Base-by-base conservation (phyloP, 2,113 vertebrate species). In the Rutilus rutilus region DNA sequence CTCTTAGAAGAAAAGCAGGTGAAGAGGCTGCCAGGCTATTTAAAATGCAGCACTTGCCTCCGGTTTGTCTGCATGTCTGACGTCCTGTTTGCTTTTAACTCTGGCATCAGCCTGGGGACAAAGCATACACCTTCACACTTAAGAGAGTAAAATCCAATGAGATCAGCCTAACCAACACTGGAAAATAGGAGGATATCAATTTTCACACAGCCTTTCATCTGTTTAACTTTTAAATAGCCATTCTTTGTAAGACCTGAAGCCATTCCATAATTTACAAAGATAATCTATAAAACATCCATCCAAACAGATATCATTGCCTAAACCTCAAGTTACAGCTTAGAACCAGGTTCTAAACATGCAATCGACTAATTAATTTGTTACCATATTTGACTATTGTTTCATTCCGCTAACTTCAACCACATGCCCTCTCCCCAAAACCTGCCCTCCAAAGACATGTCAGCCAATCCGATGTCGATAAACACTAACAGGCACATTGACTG, bases 81-180 rank as follows among this genome's bases (percentile, higher is more conserved):
- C 77, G 77, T 80, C 78, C 88, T 90, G 86, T 82, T 90, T 85
- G 84, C 86, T 91, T 92, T 92, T 85, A 91, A 90, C 75, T 85
- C 79, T 65, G 25, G 84, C 91, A 84, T 92, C 91, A 91, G 91
- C 91, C 92, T 42, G 90, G 91, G 90, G 90, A 93, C 89, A 92
- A 86, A 88, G 81, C 87, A 50, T 77, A 89, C 89, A 88, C 81
- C 84, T 79, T 84, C 86, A 71, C 81, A 86, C 84, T 86, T 71
- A 84, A 57, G 54, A 57, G 76, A 75, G 84, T 80, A 78, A 83
- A 84, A 82, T 84, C 69, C 81, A 80, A 81, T 60, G 57, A 59
- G 45, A 84, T 78, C 52, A 81, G 65, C 54, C 60, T 81, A 62
- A 45, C 60, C 36, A 80, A 17, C 27, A 39, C 27, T 67, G 15